A percentile compares a stretch with the other conserved stretches of the same genome.
Conservation (phyloP, 1,140 invertebrate species). For the Megalonaias nervosa region DNA sequence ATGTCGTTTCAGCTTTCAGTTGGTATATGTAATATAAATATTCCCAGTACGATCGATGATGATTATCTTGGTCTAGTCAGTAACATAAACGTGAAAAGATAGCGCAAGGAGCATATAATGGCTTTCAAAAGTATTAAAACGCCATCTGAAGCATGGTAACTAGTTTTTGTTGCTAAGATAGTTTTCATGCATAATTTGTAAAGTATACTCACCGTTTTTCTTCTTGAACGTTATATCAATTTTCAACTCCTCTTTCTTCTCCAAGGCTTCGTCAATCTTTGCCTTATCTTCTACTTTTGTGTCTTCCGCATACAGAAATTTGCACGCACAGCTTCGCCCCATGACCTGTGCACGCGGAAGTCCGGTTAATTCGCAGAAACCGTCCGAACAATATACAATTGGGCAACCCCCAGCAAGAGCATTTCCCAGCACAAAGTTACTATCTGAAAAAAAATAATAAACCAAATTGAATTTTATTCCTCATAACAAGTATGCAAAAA, state of each 20-base stretch:
- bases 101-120: no score
- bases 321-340: constrained; percentile 96
- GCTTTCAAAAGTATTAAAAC: no score
- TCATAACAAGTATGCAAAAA: no score
- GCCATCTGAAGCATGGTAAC: no score
- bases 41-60: no score
- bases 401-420: constrained; percentile 93
- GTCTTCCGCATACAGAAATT: constrained; percentile 94
- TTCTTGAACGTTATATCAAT: constrained; percentile 95
- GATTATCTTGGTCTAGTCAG: no score
- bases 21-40: no score
- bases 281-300: constrained; percentile 90
- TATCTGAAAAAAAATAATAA: constrained; percentile 82
- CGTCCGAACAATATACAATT: constrained; percentile 98
- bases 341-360: constrained; percentile 87
- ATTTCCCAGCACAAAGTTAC: constrained; percentile 98
- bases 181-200: background rate
- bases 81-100: no score
- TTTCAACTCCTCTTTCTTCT: constrained; percentile 92
- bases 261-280: constrained; percentile 91
- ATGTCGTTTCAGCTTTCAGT: no score
- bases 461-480: background rate
- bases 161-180: no score
- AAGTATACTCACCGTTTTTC: constrained; percentile 85
- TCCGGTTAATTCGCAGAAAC: constrained; percentile 96